Evolutionary conservation across 2,797 vertebrate species (phyloP), one percentile per base, ranked within the genome.

Genomic region (Manis pentadactyla): DNA sequence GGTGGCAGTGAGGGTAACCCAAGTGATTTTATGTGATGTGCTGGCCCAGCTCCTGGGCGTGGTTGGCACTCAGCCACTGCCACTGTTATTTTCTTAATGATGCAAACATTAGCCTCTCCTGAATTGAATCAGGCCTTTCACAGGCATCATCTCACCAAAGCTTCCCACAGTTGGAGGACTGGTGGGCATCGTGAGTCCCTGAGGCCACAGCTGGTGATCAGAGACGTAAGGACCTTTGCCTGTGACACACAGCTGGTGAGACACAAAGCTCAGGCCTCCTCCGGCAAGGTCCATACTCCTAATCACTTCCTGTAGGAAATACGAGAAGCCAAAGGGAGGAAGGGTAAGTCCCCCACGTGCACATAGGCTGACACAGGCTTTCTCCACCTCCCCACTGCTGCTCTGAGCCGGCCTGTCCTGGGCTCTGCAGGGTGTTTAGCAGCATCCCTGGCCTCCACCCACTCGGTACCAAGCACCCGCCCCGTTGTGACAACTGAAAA

Each of bases 331-430:
- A 4, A 39, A 21, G 31, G 13, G 37, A 27, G 85, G n/a, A 42
- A 2, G 31, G 55, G 14, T 11, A 23, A 71, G 66, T 8, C 29
- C 15, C 21, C 10, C 7, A 3, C 0, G 4, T 37, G 19, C 39
- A 21, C 66, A 31, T 6, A 49, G 88, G 51, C 39, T 11, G 10
- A 42, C 29, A 57, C 18, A 9, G n/a, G 13, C 5, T 14, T 25
- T 49, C 39, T 59, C 25, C 19, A 5, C 10, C 7, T 7, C 12
- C 21, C 25, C 11, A 13, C 8, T 0, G 17, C 2, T 6, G 0
- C 7, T 37, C 31, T 4, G 39, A 14, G 14, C 39, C 34, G 69
- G 69, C 5, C 4, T 9, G 4, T 27, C 57, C n/a, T 5, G 0
- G 7, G 17, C 25, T 23, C 71, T 17, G 42, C 34, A 18, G 53